Evolutionary conservation across 2,888 invertebrate species (phyloP).

Genomic region (Adelognathus sp.): DNA sequence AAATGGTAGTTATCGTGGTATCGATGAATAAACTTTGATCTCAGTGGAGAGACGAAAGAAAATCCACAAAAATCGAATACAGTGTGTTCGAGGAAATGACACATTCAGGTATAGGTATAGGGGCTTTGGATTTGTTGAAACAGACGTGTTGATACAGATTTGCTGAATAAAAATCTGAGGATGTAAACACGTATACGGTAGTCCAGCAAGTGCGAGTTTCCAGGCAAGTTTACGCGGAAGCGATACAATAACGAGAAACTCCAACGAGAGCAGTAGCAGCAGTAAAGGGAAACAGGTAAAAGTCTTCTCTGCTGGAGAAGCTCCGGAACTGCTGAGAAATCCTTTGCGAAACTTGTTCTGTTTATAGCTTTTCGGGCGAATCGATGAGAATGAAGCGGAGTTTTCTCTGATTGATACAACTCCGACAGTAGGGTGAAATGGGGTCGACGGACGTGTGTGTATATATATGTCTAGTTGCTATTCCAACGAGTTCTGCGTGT

Average conservation of each 20-base stretch:
- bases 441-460: constrained; percentile 1
- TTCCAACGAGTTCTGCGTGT: neutral
- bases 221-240: constrained; percentile 19
- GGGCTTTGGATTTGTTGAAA: constrained; percentile 38
- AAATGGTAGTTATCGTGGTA: too few species aligned
- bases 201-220: neutral
- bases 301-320: constrained; percentile 8
- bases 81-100: constrained; percentile 18
- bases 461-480: constrained; percentile 4
- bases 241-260: constrained; percentile 13
- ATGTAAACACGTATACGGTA: neutral
- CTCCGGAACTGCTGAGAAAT: constrained; percentile 19
- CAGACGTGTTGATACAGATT: neutral
- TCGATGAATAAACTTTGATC: too few species aligned
- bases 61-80: constrained; percentile 26
- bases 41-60: neutral
- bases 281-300: constrained; percentile 23
- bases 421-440: constrained; percentile 19
- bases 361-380: constrained; percentile 44
- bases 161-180: neutral
- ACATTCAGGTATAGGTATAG: constrained; percentile 42
- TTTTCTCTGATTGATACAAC: constrained; percentile 61
- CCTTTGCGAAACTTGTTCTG: constrained; percentile 37
- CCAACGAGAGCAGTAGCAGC: neutral
- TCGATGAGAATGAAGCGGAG: constrained; percentile 26